A percentile compares a stretch with the other conserved stretches of the same genome.
phyloP scores from a whole-genome alignment of 1,140 invertebrate species.

The Magallana gigas region DNA sequence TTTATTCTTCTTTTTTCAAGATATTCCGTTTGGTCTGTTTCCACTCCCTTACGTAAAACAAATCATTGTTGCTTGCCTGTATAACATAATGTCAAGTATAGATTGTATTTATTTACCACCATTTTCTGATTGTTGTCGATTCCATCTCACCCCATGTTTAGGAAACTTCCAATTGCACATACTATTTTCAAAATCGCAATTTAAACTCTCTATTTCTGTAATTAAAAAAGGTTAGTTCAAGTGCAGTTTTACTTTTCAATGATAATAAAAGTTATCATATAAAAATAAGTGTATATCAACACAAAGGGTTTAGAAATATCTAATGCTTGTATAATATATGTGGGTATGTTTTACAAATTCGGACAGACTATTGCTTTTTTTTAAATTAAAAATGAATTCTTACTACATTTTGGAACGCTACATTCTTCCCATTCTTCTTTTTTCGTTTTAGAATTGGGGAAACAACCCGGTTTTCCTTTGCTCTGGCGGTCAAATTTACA shows the following conservation, averaged over 20 bases:
- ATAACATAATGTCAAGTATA: background rate
- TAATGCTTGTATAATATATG: too few species aligned
- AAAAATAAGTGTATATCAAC: too few species aligned
- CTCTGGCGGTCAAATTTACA: background rate
- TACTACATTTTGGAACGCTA: background rate
- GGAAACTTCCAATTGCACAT: background rate
- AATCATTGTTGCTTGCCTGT: background rate
- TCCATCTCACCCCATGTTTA: background rate
- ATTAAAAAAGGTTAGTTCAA: background rate
- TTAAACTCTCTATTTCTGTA: background rate
- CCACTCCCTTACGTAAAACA: background rate
- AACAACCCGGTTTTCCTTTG: constrained; percentile 13
- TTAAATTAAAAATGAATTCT: background rate
- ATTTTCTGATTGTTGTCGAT: background rate
- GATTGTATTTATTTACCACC: background rate
- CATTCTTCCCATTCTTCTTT: background rate
- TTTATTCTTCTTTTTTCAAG: background rate
- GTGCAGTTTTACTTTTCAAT: too few species aligned
- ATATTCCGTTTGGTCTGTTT: background rate
- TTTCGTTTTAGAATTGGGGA: background rate
- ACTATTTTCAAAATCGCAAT: constrained; percentile 6
- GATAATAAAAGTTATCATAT: too few species aligned
- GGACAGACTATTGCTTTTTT: too few species aligned
- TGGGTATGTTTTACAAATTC: too few species aligned
- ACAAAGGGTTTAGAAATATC: too few species aligned